phyloP scores from a whole-genome alignment of 2,113 vertebrate genomes.

The Neoarius graeffei region DNA sequence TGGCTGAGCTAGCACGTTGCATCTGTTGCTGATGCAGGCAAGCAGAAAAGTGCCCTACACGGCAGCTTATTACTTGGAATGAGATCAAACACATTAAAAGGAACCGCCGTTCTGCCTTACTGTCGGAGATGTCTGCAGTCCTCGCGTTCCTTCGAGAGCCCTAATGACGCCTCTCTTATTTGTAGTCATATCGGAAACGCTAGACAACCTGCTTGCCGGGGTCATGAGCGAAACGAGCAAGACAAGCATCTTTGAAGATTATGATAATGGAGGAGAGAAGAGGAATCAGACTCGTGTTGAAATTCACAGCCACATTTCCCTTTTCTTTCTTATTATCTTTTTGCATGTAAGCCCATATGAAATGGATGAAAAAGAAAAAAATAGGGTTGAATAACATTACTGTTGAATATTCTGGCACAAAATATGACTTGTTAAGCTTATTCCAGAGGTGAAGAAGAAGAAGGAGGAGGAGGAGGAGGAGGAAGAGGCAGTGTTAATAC shows the following conservation, averaged over 20 bases:
- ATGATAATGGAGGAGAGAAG: conserved; percentile 73
- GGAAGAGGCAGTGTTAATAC: background rate
- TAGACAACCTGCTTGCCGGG: conserved; percentile 70
- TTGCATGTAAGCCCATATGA: conserved; percentile 67
- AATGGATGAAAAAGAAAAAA: conserved; percentile 69
- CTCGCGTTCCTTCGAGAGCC: conserved; percentile 63
- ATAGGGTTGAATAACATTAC: conserved; percentile 56
- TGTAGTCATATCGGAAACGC: conserved; percentile 75
- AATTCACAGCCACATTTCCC: conserved; percentile 69
- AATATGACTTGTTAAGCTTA: conserved; percentile 59
- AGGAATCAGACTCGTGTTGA: conserved; percentile 71
- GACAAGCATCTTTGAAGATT: conserved; percentile 81
- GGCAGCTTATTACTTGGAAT: conserved; percentile 53
- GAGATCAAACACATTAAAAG: conserved; percentile 70
- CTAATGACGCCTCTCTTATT: conserved; percentile 74
- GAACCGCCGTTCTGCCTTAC: conserved; percentile 69
- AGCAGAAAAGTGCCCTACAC: background rate
- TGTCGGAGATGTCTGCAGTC: conserved; percentile 60
- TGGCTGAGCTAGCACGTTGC: background rate
- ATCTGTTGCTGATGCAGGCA: conserved; percentile 1
- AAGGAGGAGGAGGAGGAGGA: conserved; percentile 52
- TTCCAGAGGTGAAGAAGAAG: conserved; percentile 49
- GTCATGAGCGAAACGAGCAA: conserved; percentile 78
- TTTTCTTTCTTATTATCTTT: conserved; percentile 66
- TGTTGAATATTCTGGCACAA: conserved; percentile 50